phyloP scores from a whole-genome alignment of 2,113 vertebrate genomes.

The Psilopsiagon aymara region DNA sequence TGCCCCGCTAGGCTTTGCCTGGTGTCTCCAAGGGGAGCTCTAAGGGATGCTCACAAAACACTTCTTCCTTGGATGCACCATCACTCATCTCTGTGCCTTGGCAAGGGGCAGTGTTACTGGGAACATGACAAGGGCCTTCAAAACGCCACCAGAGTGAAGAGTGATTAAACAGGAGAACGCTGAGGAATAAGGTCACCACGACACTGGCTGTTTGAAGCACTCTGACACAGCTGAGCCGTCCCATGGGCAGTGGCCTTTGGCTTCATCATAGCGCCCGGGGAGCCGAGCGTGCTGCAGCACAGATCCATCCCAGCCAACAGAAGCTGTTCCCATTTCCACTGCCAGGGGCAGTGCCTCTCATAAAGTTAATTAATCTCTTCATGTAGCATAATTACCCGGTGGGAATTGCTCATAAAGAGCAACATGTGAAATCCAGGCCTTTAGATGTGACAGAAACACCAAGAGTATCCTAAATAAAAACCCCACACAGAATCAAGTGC shows the following conservation, averaged over 20 bases:
- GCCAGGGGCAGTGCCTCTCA: background rate
- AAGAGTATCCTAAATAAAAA: background rate
- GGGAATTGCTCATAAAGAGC: background rate
- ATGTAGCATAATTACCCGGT: background rate
- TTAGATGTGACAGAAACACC: background rate
- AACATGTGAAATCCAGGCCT: background rate
- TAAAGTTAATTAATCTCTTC: background rate
- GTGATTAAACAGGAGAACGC: background rate
- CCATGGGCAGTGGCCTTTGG: background rate
- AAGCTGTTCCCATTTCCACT: background rate
- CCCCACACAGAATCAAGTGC: background rate
- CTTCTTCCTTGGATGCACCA: background rate
- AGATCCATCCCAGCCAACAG: background rate
- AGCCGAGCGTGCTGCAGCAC: fast-evolving
- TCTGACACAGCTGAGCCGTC: background rate
- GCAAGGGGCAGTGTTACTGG: background rate
- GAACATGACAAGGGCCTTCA: background rate
- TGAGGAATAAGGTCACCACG: background rate
- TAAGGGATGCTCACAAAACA: background rate
- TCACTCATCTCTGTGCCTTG: fast-evolving
- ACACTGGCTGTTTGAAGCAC: background rate
- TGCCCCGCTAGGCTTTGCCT: background rate
- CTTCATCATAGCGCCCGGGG: fast-evolving
- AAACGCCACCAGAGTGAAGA: background rate
- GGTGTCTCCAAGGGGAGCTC: background rate